phyloP scores from a whole-genome alignment of 64 coral and sea anemone species.

The Dendronephthya gigantea region DNA sequence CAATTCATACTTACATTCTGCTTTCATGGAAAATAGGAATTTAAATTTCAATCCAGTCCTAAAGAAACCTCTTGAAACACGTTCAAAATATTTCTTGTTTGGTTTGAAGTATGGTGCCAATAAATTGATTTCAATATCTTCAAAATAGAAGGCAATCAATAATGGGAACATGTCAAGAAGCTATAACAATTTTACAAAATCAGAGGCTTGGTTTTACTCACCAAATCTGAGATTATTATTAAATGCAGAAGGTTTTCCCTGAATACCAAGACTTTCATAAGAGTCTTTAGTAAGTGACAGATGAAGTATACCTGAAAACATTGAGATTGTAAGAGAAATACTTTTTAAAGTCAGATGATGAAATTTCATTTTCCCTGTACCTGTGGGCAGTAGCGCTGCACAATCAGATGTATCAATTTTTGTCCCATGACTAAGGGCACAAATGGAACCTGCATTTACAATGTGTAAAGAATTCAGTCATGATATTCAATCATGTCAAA shows the following conservation, averaged over 20 bases:
- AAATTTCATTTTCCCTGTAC: too few species aligned
- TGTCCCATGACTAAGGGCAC: background rate
- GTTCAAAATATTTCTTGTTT: slow-evolving; percentile 67
- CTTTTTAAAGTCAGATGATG: too few species aligned
- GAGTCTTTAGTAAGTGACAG: slow-evolving; percentile 88
- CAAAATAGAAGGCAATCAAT: background rate
- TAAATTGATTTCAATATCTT: slow-evolving; percentile 76
- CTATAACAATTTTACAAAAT: background rate
- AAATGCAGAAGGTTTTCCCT: slow-evolving; percentile 68
- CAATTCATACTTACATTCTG: slow-evolving; percentile 14
- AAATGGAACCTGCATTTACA: background rate
- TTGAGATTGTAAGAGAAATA: background rate
- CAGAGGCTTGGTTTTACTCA: slow-evolving; percentile 19
- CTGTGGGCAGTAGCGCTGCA: background rate
- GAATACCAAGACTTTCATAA: slow-evolving; percentile 71
- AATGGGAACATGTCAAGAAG: too few species aligned
- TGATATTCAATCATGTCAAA: background rate
- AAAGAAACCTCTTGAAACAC: slow-evolving; percentile 64
- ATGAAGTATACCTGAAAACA: slow-evolving; percentile 50
- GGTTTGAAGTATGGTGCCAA: slow-evolving; percentile 58
- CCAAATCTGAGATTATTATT: slow-evolving; percentile 91
- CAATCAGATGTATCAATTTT: background rate
- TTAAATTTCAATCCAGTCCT: slow-evolving; percentile 63
- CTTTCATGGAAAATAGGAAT: slow-evolving; percentile 63
- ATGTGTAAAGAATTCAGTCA: background rate